Evolutionary conservation across 2,888 invertebrate species (phyloP).

Genomic region (Dicyrtomina minuta): DNA sequence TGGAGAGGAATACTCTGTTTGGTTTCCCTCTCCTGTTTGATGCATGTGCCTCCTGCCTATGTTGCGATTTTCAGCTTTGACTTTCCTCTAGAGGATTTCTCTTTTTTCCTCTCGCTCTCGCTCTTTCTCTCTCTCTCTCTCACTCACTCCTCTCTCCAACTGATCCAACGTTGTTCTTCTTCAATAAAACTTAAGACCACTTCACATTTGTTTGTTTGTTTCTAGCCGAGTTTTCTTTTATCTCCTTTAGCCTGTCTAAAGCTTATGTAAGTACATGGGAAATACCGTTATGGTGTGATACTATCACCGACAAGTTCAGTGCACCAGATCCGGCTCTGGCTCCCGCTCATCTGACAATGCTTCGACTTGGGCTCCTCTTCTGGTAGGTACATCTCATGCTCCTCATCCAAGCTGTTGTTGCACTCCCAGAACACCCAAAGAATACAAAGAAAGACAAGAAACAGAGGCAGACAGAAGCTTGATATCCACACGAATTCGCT

Average conservation of each 20-base stretch:
- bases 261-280: conserved; percentile 1
- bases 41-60: neutral
- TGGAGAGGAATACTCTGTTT: conserved; percentile 18
- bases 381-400: no score
- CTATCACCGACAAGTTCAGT: no score
- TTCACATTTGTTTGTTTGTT: conserved; percentile 25
- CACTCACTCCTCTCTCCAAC: conserved; percentile 1
- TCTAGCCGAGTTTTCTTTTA: neutral
- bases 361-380: no score
- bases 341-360: no score
- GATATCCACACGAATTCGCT: no score
- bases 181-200: conserved; percentile 31
- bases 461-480: no score
- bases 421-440: no score
- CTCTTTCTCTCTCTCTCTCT: neutral
- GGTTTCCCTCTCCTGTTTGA: conserved; percentile 7
- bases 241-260: neutral
- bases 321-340: no score
- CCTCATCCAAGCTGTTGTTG: no score
- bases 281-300: no score
- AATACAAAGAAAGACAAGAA: no score
- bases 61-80: conserved; percentile 29
- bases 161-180: conserved; percentile 18
- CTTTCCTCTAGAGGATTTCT: conserved; percentile 27
- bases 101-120: neutral